Conservation (phyloP, 2,888 invertebrate genomes). For the Parelbella ahira region DNA sequence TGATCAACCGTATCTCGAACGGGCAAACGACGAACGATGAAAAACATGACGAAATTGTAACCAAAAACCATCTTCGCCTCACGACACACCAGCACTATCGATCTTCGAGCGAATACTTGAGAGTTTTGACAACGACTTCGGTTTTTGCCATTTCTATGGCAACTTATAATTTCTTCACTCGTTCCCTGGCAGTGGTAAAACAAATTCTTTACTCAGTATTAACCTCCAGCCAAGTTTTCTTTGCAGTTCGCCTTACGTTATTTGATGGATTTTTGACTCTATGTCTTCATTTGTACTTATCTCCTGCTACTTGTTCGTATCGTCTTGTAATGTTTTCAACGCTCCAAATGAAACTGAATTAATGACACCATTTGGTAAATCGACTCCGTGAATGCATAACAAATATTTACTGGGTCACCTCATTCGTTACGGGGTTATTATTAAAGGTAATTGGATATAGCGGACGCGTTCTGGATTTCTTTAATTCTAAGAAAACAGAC, state of each 20-base stretch:
- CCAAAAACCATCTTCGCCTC: no score
- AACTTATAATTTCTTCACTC: no score
- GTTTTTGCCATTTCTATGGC: no score
- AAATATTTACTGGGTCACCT: slow-evolving; percentile 51
- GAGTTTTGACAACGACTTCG: no score
- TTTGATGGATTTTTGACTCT: not conserved
- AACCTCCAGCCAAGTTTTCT: no score
- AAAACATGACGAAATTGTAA: no score
- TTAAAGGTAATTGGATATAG: slow-evolving; percentile 45
- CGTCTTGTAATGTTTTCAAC: no score
- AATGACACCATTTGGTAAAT: slow-evolving; percentile 5
- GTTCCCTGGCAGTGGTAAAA: not conserved
- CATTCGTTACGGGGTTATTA: slow-evolving; percentile 45
- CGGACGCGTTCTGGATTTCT: slow-evolving; percentile 38
- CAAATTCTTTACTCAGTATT: not conserved
- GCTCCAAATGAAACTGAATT: not conserved
- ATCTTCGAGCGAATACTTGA: no score
- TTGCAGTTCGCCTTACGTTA: not conserved
- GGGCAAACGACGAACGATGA: not conserved
- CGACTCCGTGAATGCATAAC: slow-evolving; percentile 27
- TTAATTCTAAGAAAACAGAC: slow-evolving; percentile 42
- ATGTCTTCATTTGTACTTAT: no score
- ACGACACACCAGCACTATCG: no score
- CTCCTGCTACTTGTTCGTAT: no score
- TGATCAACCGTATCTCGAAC: slow-evolving; percentile 1